Evolutionary conservation across 1,140 invertebrate genomes (phyloP).

Genomic region (Neodiprion lecontei): DNA sequence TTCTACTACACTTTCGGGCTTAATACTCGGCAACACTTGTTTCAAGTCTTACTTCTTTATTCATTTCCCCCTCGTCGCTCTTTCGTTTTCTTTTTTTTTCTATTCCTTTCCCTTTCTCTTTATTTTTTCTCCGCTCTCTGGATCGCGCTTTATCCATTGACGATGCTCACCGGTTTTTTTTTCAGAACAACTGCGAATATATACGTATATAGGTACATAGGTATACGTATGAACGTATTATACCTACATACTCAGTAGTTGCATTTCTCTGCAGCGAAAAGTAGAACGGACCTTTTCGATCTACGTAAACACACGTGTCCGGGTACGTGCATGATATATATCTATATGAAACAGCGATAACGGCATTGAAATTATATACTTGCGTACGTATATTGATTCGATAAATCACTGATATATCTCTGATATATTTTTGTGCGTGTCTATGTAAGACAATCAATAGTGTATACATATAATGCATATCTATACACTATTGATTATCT

Average conservation of each 20-base stretch:
- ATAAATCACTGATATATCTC: background rate
- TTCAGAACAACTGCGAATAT: no score
- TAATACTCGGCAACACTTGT: no score
- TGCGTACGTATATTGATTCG: background rate
- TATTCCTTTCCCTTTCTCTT: background rate
- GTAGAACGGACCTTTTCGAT: background rate
- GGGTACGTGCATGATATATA: background rate
- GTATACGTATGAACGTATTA: no score
- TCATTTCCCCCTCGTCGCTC: background rate
- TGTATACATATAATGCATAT: no score
- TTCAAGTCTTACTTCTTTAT: background rate
- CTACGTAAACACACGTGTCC: background rate
- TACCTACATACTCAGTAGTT: background rate
- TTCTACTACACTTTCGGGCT: no score
- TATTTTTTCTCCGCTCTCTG: background rate
- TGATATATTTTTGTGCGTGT: no score
- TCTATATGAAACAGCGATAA: no score
- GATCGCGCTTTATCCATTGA: background rate
- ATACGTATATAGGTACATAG: no score
- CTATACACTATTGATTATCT: background rate
- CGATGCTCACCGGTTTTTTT: no score
- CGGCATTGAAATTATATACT: no score
- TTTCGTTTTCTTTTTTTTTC: background rate
- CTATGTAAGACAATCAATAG: no score
- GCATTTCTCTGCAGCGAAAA: background rate